A percentile compares a stretch with the other conserved stretches of the same genome.
phyloP scores from a whole-genome alignment of 2,888 invertebrate species.

The Hermodice carunculata region DNA sequence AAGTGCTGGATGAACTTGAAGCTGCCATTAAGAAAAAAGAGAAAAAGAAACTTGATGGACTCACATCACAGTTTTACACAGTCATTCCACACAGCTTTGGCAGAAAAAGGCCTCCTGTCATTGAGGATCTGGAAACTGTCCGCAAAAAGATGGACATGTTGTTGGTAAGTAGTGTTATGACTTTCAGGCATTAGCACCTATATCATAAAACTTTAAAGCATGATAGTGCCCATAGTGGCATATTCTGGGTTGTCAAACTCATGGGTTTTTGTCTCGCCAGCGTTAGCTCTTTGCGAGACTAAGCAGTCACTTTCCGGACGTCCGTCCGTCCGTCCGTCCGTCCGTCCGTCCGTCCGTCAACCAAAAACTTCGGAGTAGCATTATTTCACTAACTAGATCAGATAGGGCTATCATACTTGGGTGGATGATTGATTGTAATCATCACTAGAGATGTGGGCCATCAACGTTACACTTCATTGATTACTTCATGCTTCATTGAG shows the following conservation, averaged over 20 bases:
- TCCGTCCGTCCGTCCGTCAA: no score
- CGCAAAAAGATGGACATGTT: conserved; percentile 70
- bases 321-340: neutral
- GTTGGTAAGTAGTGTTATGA: conserved; percentile 45
- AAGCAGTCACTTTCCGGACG: no score
- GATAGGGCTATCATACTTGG: no score
- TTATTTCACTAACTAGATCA: no score
- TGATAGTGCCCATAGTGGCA: neutral
- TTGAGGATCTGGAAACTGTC: conserved; percentile 56
- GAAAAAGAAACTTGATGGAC: conserved; percentile 45
- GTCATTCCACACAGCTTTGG: conserved; percentile 71
- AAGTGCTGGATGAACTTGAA: conserved; percentile 68
- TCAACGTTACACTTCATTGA: no score
- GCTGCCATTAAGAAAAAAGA: conserved; percentile 59
- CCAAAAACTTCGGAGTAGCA: no score
- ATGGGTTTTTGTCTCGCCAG: neutral
- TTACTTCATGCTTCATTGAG: no score
- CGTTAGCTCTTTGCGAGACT: no score
- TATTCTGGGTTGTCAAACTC: neutral
- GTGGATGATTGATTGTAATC: no score
- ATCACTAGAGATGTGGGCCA: no score
- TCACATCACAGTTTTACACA: conserved; percentile 70
- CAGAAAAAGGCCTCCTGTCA: conserved; percentile 64
- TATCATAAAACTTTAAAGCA: no score
- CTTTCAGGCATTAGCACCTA: neutral